Conservation (phyloP, 2,888 invertebrate species). For the Omphaloscelis lunosa region DNA sequence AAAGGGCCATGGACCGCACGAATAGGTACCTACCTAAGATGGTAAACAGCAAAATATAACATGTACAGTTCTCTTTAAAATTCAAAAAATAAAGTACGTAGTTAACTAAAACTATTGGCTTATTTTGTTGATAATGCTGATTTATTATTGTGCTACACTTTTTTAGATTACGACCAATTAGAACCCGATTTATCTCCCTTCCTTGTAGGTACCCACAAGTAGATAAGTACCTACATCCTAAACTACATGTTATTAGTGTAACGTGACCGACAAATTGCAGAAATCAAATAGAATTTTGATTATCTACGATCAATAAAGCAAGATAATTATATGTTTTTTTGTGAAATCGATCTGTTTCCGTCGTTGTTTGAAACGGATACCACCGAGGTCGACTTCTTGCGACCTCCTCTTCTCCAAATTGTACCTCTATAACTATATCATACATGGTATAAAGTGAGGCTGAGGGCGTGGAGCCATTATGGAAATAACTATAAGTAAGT, state of each 20-base stretch:
- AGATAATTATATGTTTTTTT: conserved; percentile 71
- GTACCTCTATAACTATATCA: conserved; percentile 8
- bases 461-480: background rate
- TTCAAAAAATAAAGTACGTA: too few species aligned
- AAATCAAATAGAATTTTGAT: conserved; percentile 51
- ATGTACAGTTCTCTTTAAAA: background rate
- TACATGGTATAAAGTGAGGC: background rate
- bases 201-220: conserved; percentile 19
- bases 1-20: too few species aligned
- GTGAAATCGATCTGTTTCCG: conserved; percentile 78
- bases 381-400: conserved; percentile 79
- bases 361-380: conserved; percentile 80
- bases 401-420: conserved; percentile 56
- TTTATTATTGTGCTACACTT: background rate
- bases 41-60: too few species aligned
- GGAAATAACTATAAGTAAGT: background rate
- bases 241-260: conserved; percentile 37
- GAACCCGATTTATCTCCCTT: conserved; percentile 22
- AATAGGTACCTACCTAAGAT: too few species aligned
- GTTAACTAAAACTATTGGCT: background rate
- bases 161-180: conserved; percentile 13
- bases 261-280: conserved; percentile 56
- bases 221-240: conserved; percentile 3
- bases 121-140: background rate
- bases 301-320: conserved; percentile 57